A percentile compares a stretch with the other conserved stretches of the same genome.
These are phyloP conservation scores for Sycophaga agraensis DNA, from an alignment of 1,140 invertebrate species.

Conservation along the genomic window DNA sequence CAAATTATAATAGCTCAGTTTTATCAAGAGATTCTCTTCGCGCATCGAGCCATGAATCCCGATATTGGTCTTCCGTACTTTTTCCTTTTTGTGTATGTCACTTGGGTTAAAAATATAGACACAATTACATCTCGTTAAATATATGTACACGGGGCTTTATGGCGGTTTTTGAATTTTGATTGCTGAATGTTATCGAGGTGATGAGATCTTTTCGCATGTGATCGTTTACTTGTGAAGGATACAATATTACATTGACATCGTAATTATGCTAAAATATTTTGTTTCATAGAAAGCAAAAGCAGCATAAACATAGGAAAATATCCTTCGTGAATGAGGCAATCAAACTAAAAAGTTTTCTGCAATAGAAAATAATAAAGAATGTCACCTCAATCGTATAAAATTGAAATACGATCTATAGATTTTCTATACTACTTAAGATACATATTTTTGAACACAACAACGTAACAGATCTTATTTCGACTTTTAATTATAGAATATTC, in stretches of 20 bases:
- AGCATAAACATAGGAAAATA: neutral
- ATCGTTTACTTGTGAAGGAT: neutral
- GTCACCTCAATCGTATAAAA: constrained; percentile 6
- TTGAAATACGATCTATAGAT: constrained; percentile 8
- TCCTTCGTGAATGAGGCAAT: too few relatives aligned
- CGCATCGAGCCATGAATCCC: neutral
- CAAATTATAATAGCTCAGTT: constrained; percentile 20
- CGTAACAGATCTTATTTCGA: constrained; percentile 15
- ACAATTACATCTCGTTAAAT: neutral
- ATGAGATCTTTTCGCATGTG: neutral
- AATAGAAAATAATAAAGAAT: neutral
- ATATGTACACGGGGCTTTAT: constrained; percentile 16
- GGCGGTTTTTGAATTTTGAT: constrained; percentile 1
- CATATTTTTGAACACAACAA: constrained; percentile 25
- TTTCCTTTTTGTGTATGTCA: constrained; percentile 14
- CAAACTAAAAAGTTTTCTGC: neutral
- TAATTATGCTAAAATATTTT: neutral
- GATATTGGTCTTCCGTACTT: constrained; percentile 5
- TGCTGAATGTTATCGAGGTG: constrained; percentile 2
- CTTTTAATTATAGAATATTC: constrained; percentile 15
- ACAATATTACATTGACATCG: neutral
- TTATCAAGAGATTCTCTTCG: constrained; percentile 3
- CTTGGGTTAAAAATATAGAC: constrained; percentile 22
- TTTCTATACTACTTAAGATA: constrained; percentile 18
- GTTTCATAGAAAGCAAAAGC: neutral